Conservation (phyloP, 2,888 invertebrate genomes). For the Orthosia incerta region DNA sequence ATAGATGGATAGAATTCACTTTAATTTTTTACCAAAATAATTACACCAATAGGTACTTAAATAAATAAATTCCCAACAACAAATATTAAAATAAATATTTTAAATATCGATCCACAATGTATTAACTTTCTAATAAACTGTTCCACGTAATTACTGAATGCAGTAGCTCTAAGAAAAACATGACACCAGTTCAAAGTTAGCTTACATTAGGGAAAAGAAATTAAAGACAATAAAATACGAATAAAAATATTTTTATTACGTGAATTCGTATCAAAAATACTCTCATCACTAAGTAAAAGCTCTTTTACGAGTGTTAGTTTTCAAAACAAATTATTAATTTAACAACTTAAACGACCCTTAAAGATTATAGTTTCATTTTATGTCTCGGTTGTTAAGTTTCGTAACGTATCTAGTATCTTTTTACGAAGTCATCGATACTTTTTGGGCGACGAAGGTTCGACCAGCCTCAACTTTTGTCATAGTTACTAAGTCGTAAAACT, state of each 20-base stretch:
- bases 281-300: constrained; percentile 63
- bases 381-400: constrained; percentile 61
- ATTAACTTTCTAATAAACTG: not conserved
- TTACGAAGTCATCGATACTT: constrained; percentile 62
- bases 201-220: constrained; percentile 28
- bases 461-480: constrained; percentile 53
- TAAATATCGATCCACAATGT: too few relatives aligned
- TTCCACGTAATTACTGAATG: not conserved
- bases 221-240: constrained; percentile 58
- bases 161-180: not conserved
- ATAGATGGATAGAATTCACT: too few relatives aligned
- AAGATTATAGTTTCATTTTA: constrained; percentile 65
- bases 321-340: constrained; percentile 68
- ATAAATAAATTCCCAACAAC: too few relatives aligned
- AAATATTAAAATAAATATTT: too few relatives aligned
- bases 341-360: constrained; percentile 57
- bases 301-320: constrained; percentile 65
- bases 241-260: constrained; percentile 63
- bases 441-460: constrained; percentile 32
- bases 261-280: constrained; percentile 59
- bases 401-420: constrained; percentile 64
- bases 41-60: too few relatives aligned
- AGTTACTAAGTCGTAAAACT: constrained; percentile 65
- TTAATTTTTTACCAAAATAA: too few relatives aligned
- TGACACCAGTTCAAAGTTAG: constrained; percentile 6